phyloP scores from a whole-genome alignment of 2,797 vertebrate genomes.

The Chaetodon trifasciatus region DNA sequence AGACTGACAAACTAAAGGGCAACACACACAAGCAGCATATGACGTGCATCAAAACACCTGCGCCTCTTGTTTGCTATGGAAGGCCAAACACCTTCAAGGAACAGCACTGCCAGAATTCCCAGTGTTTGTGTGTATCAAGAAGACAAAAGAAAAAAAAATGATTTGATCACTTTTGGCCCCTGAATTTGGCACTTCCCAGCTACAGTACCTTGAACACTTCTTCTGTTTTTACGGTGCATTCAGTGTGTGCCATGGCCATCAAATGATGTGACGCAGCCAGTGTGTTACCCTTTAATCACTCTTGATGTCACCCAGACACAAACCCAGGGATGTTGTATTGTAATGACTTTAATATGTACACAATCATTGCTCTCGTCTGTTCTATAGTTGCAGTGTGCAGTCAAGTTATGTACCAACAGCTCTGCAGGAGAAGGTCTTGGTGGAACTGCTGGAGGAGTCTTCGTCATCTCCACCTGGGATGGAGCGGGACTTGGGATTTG shows the following conservation, averaged over 20 bases:
- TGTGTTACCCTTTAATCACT: conserved; percentile 45
- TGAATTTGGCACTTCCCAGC: not conserved
- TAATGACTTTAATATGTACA: conserved; percentile 15
- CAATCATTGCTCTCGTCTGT: conserved; percentile 11
- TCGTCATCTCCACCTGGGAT: conserved; percentile 58
- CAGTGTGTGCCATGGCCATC: not conserved
- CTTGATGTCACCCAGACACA: conserved; percentile 40
- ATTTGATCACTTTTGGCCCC: not conserved
- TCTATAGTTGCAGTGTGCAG: conserved; percentile 21
- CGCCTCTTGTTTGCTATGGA: not conserved
- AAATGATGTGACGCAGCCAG: conserved; percentile 1
- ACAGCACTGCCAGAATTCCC: conserved; percentile 2
- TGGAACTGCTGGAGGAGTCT: conserved; percentile 76
- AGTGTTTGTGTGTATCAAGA: not conserved
- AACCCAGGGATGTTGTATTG: conserved; percentile 19
- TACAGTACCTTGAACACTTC: not conserved
- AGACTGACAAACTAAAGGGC: conserved; percentile 36
- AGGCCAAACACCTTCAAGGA: not conserved
- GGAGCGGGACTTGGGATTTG: conserved; percentile 25
- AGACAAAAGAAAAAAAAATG: conserved; percentile 3
- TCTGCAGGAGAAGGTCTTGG: conserved; percentile 80
- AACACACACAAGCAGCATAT: conserved; percentile 38
- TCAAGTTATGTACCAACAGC: conserved; percentile 82
- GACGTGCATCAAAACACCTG: conserved; percentile 15
- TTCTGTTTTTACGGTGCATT: not conserved